Evolutionary conservation across 1,140 invertebrate genomes (phyloP).

Genomic region (Drosophila chauvacae): DNA sequence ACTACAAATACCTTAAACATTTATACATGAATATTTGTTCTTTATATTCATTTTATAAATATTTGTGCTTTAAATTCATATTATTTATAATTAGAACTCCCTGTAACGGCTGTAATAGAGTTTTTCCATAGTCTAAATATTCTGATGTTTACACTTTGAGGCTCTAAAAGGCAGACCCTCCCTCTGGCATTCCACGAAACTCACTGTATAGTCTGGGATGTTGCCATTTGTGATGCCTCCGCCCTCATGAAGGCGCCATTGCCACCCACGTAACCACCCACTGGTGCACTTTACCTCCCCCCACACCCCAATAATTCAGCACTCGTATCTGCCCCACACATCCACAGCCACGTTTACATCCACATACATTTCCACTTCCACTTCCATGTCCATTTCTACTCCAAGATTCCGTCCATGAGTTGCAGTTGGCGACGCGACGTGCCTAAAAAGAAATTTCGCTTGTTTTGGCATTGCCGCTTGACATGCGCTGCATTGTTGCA

Average conservation of each 20-base stretch:
- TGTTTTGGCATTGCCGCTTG: constrained; percentile 58
- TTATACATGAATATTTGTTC: background rate
- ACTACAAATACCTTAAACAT: background rate
- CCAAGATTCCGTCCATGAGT: constrained; percentile 42
- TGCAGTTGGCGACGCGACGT: constrained; percentile 58
- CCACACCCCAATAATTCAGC: constrained; percentile 64
- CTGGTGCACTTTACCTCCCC: constrained; percentile 12
- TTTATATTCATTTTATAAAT: background rate
- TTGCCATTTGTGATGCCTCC: background rate
- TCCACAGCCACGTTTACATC: background rate
- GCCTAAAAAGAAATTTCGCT: constrained; percentile 79
- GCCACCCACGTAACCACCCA: constrained; percentile 25
- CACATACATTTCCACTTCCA: constrained; percentile 12
- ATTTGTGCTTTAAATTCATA: background rate
- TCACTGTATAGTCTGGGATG: background rate
- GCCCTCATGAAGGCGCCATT: constrained; percentile 1
- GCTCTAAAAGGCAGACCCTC: background rate
- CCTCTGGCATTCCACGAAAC: background rate
- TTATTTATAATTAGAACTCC: background rate
- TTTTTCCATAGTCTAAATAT: background rate
- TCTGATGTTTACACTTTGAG: constrained; percentile 1
- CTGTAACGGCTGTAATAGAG: too few species aligned
- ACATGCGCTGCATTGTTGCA: constrained; percentile 58
- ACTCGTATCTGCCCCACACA: constrained; percentile 57
- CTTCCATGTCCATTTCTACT: constrained; percentile 28